Evolutionary conservation across 2,888 invertebrate genomes (phyloP).

Genomic region (Hirtodrosophila confusa): DNA sequence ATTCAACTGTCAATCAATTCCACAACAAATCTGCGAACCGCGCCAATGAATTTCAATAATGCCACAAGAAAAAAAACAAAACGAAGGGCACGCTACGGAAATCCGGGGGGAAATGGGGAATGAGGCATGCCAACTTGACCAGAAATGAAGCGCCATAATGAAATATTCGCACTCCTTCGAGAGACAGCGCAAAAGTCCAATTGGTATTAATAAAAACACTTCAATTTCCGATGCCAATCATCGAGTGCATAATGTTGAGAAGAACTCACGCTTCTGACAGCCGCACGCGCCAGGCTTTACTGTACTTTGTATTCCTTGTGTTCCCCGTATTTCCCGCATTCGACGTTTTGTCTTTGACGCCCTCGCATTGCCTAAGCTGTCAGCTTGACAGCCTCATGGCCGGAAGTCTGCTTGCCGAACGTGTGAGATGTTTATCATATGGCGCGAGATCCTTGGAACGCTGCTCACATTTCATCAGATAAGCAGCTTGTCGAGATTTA

Average conservation of each 20-base stretch:
- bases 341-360: constrained; percentile 41
- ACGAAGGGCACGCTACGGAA: constrained; percentile 39
- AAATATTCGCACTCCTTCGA: constrained; percentile 48
- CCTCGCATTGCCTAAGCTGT: constrained; percentile 57
- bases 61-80: constrained; percentile 37
- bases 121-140: constrained; percentile 47
- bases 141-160: constrained; percentile 54
- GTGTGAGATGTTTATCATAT: constrained; percentile 78
- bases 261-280: constrained; percentile 45
- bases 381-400: constrained; percentile 67
- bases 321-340: not conserved
- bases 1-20: constrained; percentile 68
- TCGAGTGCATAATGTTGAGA: constrained; percentile 45
- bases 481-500: constrained; percentile 81
- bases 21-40: constrained; percentile 46
- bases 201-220: constrained; percentile 79
- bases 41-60: constrained; percentile 73
- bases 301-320: constrained; percentile 53
- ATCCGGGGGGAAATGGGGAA: constrained; percentile 12
- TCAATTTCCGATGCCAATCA: constrained; percentile 81
- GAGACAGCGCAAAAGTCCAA: constrained; percentile 39
- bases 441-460: constrained; percentile 52
- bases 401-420: constrained; percentile 63
- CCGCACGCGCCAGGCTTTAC: constrained; percentile 67
- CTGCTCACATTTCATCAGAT: constrained; percentile 81